These are phyloP conservation scores for Cepphus grylle DNA, from an alignment of 2,113 vertebrate species.

Conservation along the genomic window DNA sequence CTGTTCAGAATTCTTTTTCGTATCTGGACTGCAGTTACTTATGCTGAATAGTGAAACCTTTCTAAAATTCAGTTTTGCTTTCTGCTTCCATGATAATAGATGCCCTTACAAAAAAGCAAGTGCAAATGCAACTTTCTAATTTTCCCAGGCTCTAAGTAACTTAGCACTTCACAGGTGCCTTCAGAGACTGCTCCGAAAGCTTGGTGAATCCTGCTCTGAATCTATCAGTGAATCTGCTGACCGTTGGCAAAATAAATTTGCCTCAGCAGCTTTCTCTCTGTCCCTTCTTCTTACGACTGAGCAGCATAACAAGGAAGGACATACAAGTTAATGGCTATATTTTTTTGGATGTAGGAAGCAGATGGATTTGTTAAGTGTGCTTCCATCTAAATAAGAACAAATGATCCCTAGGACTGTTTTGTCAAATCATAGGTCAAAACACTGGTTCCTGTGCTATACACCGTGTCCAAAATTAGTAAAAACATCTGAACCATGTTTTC, in stretches of 20 bases:
- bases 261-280: background rate
- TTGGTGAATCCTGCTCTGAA: background rate
- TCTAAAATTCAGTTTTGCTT: background rate
- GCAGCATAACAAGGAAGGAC: background rate
- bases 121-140: background rate
- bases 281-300: background rate
- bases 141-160: background rate
- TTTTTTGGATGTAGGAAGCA: background rate
- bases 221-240: background rate
- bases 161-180: background rate
- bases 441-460: background rate
- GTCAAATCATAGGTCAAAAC: background rate
- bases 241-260: background rate
- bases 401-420: background rate
- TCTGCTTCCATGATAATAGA: background rate
- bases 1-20: background rate
- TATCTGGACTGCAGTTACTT: background rate
- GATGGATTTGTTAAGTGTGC: background rate
- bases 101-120: background rate
- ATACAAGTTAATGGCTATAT: background rate
- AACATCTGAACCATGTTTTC: background rate
- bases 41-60: background rate
- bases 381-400: background rate
- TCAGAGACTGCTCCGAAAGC: background rate
- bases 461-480: background rate